Percentiles rank a stretch among this genome's conserved stretches.
Evolutionary conservation across 2,888 invertebrate genomes (phyloP).

Genomic region (Thymelicus acteon): DNA sequence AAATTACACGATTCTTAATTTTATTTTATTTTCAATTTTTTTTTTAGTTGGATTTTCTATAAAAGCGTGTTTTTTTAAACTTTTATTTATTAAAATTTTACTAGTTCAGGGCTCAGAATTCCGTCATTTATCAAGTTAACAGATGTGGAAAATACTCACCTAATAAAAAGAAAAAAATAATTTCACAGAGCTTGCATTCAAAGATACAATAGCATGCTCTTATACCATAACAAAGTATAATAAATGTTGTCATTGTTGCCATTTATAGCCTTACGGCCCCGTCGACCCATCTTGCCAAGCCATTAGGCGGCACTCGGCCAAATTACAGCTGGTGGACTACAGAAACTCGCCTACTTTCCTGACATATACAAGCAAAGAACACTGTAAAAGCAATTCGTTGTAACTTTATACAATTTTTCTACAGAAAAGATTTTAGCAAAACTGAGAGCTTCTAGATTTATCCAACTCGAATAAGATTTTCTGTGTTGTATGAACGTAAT

Average conservation of each 20-base stretch:
- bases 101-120: too few relatives aligned
- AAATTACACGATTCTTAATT: too few relatives aligned
- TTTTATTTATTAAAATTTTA: too few relatives aligned
- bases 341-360: background rate
- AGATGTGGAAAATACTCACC: too few relatives aligned
- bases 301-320: constrained; percentile 10
- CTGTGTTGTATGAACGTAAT: too few relatives aligned
- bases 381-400: background rate
- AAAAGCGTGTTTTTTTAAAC: too few relatives aligned
- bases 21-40: too few relatives aligned
- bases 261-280: background rate
- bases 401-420: background rate
- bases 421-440: background rate
- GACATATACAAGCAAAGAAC: background rate
- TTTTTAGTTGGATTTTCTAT: too few relatives aligned
- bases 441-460: too few relatives aligned
- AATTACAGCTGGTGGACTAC: constrained; percentile 15
- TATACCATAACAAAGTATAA: background rate
- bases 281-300: background rate
- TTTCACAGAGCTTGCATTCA: background rate
- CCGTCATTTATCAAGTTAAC: too few relatives aligned
- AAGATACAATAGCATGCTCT: background rate
- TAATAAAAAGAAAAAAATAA: background rate
- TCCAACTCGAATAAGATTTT: too few relatives aligned
- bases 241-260: constrained; percentile 2